These are phyloP conservation scores for Macrosiphum euphorbiae DNA, from an alignment of 2,888 invertebrate genomes.

Conservation along the genomic window DNA sequence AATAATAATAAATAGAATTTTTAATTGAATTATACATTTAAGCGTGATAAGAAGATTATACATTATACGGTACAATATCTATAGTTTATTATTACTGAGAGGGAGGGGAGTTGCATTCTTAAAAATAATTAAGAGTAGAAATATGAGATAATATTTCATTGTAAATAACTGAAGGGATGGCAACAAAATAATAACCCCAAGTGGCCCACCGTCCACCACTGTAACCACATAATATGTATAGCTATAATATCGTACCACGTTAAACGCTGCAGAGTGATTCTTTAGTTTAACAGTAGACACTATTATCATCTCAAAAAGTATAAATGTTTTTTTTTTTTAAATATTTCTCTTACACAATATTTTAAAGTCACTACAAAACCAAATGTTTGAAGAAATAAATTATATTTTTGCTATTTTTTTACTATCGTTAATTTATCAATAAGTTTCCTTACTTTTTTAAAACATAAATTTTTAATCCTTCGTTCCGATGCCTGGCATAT, in stretches of 20 bases:
- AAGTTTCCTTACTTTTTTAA: background rate
- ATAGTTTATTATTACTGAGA: background rate
- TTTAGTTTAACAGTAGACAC: background rate
- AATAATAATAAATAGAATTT: background rate
- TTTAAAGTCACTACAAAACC: background rate
- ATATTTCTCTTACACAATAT: background rate
- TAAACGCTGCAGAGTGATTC: background rate
- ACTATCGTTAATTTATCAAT: background rate
- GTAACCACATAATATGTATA: background rate
- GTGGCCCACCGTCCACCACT: background rate
- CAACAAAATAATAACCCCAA: background rate
- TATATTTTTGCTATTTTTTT: background rate
- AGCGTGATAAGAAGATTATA: background rate
- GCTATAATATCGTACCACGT: background rate
- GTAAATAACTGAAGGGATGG: conserved; percentile 8
- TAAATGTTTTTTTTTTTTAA: background rate
- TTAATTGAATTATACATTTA: conserved; percentile 9
- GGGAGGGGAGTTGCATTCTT: background rate
- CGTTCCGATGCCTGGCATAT: background rate
- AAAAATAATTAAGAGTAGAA: conserved; percentile 9
- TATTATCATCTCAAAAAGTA: background rate
- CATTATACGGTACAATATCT: background rate
- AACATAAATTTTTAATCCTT: background rate
- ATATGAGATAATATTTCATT: background rate
- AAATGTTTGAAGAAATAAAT: background rate